Evolutionary conservation across 2,113 vertebrate genomes (phyloP), one percentile per base, ranked within the genome.

Genomic region (Silurus glanis): DNA sequence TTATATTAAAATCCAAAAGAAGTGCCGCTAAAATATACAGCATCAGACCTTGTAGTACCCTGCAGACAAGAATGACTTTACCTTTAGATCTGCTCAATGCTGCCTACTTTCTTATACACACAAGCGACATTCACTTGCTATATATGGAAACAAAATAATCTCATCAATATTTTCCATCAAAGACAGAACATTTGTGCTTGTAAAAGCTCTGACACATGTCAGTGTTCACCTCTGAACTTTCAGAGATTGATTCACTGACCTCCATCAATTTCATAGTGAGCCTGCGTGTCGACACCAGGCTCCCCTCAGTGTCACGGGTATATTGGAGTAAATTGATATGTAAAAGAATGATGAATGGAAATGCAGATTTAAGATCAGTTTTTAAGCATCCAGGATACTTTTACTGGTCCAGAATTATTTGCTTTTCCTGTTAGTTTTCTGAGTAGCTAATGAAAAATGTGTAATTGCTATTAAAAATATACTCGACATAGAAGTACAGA

Each of bases 161-260:
- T 71, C 86, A 86, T 90, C 93, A 95, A 93, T 90, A 91, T 94
- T 94, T 90, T 92, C 72, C 89, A 86, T 16, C 19, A 85, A 37
- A 49, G 85, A 89, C 90, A 88, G 89, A 88, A 25, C 37, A 45
- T 91, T 90, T 88, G 12, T 90, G 85, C 53, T 1, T 64, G 21
- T 64, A 45, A 64, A 82, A 66, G 61, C 59, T 82, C 80, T 82
- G 80, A 49, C 61, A 66, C 80, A 66, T 81, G 59, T 66, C 80
- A 82, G 23, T 82, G 62, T 59, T 89, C 91, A 92, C 92, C 93
- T 95, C 94, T 95, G 94, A 95, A 94, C 93, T 92, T 74, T 61
- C 45, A 71, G 85, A 88, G 88, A 91, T 94, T 92, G 90, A 92
- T 94, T 91, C 88, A 90, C 87, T 93, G 93, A 94, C 93, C 91